These are phyloP conservation scores for Bradypus variegatus DNA, from an alignment of 2,797 vertebrate genomes.

Conservation along the genomic window DNA sequence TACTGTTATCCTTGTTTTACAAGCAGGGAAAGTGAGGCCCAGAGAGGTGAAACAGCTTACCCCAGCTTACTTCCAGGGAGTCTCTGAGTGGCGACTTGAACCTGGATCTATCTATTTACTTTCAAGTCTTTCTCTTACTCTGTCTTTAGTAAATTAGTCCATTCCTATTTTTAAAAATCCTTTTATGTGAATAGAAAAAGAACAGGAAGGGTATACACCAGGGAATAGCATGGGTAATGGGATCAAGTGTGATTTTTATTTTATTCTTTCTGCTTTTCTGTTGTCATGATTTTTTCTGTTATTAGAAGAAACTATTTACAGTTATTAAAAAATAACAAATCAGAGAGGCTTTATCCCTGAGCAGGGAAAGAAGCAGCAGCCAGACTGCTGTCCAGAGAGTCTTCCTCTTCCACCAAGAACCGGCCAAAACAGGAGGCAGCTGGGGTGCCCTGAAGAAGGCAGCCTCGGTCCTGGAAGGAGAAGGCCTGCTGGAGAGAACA, in stretches of 20 bases:
- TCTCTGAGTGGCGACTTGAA: not conserved
- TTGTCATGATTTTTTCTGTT: not conserved
- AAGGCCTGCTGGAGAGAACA: not conserved
- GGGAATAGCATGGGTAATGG: not conserved
- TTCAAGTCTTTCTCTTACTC: not conserved
- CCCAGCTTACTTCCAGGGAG: not conserved
- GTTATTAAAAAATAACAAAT: slow-evolving; percentile 1
- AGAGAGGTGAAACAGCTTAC: not conserved
- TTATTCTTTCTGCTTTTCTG: not conserved
- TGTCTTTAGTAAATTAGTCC: not conserved
- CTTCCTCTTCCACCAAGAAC: not conserved
- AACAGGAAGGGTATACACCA: not conserved
- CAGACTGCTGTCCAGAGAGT: not conserved
- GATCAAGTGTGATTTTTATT: not conserved
- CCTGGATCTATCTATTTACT: not conserved
- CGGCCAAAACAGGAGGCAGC: not conserved
- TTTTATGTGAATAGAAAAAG: not conserved
- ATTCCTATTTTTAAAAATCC: not conserved
- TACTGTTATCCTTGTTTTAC: not conserved
- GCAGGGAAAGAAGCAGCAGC: not conserved
- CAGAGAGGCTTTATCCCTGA: not conserved
- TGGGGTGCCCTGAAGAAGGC: not conserved
- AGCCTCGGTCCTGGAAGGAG: not conserved
- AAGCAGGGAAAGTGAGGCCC: not conserved
- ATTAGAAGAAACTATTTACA: not conserved